These are phyloP conservation scores for Oxyteleia sp. DNA, from an alignment of 2,888 invertebrate species.

Conservation along the genomic window DNA sequence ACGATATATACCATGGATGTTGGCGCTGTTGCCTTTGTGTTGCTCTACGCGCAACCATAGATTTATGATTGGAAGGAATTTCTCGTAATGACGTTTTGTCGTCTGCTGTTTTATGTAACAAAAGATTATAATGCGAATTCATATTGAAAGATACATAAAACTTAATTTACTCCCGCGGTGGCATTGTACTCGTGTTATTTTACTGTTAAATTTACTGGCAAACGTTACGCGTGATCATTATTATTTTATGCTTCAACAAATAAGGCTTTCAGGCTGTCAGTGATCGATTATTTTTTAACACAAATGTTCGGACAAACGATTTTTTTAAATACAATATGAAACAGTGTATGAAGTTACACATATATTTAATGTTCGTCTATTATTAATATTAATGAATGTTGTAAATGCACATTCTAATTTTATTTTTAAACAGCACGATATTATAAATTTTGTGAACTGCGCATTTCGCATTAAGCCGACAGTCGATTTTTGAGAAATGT, in stretches of 20 bases:
- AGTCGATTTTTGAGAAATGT: no score
- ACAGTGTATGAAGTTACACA: no score
- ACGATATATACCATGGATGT: constrained; percentile 52
- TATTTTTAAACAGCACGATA: no score
- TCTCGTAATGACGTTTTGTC: constrained; percentile 58
- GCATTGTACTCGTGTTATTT: constrained; percentile 30
- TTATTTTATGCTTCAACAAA: constrained; percentile 13
- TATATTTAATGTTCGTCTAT: no score
- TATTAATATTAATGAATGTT: no score
- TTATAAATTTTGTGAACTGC: no score
- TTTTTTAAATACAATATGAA: no score
- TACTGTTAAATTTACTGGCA: constrained; percentile 27
- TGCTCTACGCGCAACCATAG: constrained; percentile 40
- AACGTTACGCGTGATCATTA: constrained; percentile 12
- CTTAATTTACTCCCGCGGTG: constrained; percentile 50
- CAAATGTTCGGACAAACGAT: no score
- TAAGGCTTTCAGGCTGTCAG: background rate
- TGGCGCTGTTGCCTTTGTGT: constrained; percentile 59
- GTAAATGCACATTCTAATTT: no score
- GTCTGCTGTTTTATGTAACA: constrained; percentile 59
- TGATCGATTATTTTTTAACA: no score
- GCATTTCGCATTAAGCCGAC: no score
- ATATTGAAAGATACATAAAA: constrained; percentile 53
- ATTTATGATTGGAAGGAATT: constrained; percentile 69
- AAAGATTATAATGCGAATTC: constrained; percentile 53